A percentile compares a stretch with the other conserved stretches of the same genome.
These are phyloP conservation scores for Noctua comes DNA, from an alignment of 2,888 invertebrate genomes.

Conservation along the genomic window DNA sequence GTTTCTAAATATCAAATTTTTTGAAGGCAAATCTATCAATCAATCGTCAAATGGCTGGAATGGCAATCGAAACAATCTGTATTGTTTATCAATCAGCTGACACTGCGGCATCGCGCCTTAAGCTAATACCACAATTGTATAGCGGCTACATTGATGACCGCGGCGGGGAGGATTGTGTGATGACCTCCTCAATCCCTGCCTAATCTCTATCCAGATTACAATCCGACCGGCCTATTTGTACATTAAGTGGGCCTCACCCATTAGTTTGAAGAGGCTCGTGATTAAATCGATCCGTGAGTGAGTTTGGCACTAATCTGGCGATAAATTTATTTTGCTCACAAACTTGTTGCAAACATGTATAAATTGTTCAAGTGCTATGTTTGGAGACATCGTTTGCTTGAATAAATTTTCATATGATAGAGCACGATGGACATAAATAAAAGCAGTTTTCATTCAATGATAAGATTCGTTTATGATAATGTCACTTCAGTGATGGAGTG, in stretches of 20 bases:
- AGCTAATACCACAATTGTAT: conserved; percentile 55
- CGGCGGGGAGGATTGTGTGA: conserved; percentile 58
- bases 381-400: conserved; percentile 36
- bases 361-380: conserved; percentile 44
- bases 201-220: conserved; percentile 79
- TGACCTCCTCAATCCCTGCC: conserved; percentile 72
- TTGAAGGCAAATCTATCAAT: conserved; percentile 1
- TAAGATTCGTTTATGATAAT: background rate
- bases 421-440: background rate
- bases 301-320: conserved; percentile 73
- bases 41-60: background rate
- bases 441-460: background rate
- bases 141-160: conserved; percentile 56
- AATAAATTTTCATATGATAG: conserved; percentile 35
- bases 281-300: conserved; percentile 76
- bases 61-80: conserved; percentile 19
- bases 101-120: conserved; percentile 19
- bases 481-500: background rate
- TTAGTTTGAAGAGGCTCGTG: conserved; percentile 77
- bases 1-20: background rate
- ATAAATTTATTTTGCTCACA: conserved; percentile 68
- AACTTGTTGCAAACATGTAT: conserved; percentile 61
- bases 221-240: conserved; percentile 76
- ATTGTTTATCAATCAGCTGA: conserved; percentile 32
- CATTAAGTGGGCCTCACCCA: conserved; percentile 75